Conservation (phyloP, 2,888 invertebrate genomes). For the Oscheius sp. region DNA sequence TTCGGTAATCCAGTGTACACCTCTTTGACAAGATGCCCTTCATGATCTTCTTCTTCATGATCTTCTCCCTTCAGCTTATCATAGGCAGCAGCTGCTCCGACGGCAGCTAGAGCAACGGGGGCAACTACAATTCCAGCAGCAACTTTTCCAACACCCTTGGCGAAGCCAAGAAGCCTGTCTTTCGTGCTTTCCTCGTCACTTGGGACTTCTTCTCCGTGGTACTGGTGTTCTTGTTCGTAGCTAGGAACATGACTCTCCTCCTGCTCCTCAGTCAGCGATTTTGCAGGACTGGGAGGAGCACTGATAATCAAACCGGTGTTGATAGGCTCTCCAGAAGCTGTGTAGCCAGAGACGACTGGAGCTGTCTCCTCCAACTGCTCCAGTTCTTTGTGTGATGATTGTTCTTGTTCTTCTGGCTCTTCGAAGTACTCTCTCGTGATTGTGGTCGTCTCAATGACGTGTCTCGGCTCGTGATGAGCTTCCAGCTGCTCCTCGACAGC, state of each 20-base stretch:
- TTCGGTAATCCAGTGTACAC: slow-evolving; percentile 26
- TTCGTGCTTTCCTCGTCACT: slow-evolving; percentile 46
- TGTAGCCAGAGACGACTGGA: slow-evolving; percentile 29
- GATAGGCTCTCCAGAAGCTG: slow-evolving; percentile 22
- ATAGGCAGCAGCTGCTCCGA: slow-evolving; percentile 58
- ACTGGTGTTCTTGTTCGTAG: slow-evolving; percentile 1
- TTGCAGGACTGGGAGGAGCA: slow-evolving; percentile 8
- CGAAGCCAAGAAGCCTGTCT: slow-evolving; percentile 48
- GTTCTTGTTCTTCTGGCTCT: slow-evolving; percentile 31
- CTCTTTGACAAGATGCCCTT: slow-evolving; percentile 27
- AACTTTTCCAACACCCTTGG: slow-evolving; percentile 58
- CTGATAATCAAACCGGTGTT: slow-evolving; percentile 13
- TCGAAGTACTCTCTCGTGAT: slow-evolving; percentile 19
- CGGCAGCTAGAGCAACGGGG: slow-evolving; percentile 56
- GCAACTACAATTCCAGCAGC: slow-evolving; percentile 61
- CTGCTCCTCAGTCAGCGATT: slow-evolving; percentile 24
- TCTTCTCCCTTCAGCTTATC: slow-evolving; percentile 50
- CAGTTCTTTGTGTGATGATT: neutral
- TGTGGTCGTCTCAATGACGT: slow-evolving; percentile 6
- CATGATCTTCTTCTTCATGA: slow-evolving; percentile 39
- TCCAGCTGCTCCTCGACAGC: neutral
- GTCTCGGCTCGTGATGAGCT: neutral
- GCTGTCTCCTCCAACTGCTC: slow-evolving; percentile 9
- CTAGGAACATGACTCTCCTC: slow-evolving; percentile 4
- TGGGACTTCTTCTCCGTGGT: slow-evolving; percentile 36